Percentiles rank a stretch among this genome's conserved stretches.
Conservation (phyloP, 2,888 invertebrate genomes). For the Machimus rusticus region DNA sequence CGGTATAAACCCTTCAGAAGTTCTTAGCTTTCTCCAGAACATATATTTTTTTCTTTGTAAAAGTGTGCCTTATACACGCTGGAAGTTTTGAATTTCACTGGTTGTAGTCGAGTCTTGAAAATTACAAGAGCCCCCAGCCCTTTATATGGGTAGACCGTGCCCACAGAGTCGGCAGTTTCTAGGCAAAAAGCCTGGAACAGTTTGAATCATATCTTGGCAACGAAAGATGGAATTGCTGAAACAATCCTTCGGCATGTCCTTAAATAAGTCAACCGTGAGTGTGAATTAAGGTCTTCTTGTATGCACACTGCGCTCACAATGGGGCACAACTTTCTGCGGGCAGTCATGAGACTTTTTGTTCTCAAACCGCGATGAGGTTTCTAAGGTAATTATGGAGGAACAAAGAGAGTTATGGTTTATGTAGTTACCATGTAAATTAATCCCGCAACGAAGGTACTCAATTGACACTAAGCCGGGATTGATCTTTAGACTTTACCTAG, state of each 20-base stretch:
- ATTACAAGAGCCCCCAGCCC: background rate
- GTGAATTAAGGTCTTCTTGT: background rate
- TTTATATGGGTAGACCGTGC: background rate
- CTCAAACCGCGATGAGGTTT: background rate
- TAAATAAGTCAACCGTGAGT: background rate
- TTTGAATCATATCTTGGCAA: constrained; percentile 15
- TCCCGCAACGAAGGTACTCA: background rate
- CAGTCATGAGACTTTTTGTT: background rate
- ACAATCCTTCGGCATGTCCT: background rate
- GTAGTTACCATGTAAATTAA: background rate
- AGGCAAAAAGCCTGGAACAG: background rate
- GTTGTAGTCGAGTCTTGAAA: background rate
- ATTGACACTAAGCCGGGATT: background rate
- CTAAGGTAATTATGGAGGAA: background rate
- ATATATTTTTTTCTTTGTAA: background rate
- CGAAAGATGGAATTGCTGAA: background rate
- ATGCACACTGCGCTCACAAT: background rate
- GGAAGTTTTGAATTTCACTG: background rate
- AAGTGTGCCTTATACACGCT: background rate
- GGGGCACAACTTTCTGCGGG: background rate
- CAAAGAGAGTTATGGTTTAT: background rate
- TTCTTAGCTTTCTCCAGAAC: background rate
- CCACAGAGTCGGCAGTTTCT: no score
- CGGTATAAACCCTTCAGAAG: background rate
- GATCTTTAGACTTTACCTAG: background rate